Conservation (phyloP, 2,797 vertebrate species). For the Ctenopoma multispine region DNA sequence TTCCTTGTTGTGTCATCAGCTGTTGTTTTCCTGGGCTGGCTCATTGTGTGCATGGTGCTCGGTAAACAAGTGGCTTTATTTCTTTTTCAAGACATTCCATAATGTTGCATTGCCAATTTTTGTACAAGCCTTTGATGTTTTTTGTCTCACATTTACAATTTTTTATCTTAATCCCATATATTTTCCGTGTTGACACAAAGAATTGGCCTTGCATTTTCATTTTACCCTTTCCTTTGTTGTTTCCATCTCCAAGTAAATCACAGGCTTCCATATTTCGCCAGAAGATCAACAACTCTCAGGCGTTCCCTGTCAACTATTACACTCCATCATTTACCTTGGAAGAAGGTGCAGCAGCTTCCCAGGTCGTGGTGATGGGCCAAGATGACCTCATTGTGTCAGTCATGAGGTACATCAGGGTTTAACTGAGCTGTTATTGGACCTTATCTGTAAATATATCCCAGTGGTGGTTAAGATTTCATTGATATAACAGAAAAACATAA, state of each 20-base stretch:
- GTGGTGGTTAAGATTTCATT: background rate
- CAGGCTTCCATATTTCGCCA: constrained; percentile 88
- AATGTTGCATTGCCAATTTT: too few species aligned
- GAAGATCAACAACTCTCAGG: constrained; percentile 90
- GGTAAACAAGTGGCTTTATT: too few species aligned
- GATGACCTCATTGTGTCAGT: constrained; percentile 96
- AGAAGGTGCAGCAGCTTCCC: constrained; percentile 85
- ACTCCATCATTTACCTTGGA: constrained; percentile 82
- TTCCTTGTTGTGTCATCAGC: too few species aligned
- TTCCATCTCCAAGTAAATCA: constrained; percentile 84
- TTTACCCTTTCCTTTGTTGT: constrained; percentile 24
- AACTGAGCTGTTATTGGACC: background rate
- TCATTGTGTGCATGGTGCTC: too few species aligned
- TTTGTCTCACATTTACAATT: too few species aligned
- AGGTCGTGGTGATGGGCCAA: constrained; percentile 96
- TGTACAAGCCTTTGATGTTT: too few species aligned
- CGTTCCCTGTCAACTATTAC: constrained; percentile 82
- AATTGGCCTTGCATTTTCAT: background rate
- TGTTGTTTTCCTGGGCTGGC: too few species aligned
- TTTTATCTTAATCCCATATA: too few species aligned
- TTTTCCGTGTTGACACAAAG: background rate
- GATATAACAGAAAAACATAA: background rate
- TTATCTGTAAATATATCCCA: background rate
- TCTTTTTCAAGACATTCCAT: too few species aligned
- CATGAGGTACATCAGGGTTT: constrained; percentile 85